Percentiles rank a stretch among this genome's conserved stretches.
These are phyloP conservation scores for Erythrolamprus reginae DNA, from an alignment of 2,113 vertebrate species.

Conservation along the genomic window DNA sequence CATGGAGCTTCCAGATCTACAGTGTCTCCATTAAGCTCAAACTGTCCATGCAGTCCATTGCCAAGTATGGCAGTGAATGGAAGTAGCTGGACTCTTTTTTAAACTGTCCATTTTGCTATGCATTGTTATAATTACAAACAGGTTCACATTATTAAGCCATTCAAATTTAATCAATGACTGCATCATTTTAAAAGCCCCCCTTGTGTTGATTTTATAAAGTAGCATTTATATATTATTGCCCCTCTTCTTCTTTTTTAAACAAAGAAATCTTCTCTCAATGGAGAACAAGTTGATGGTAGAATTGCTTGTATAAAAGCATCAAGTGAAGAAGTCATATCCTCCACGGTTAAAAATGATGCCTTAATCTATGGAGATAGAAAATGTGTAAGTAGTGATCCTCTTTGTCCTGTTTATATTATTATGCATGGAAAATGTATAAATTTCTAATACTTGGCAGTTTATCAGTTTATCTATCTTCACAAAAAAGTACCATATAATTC, in stretches of 20 bases:
- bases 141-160: not conserved
- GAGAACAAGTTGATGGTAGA: conserved; percentile 46
- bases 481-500: not conserved
- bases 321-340: conserved; percentile 33
- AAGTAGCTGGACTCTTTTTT: not conserved
- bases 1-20: no score
- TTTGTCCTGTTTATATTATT: not conserved
- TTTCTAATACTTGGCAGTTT: not conserved
- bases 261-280: conserved; percentile 61
- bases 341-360: conserved; percentile 15
- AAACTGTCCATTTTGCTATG: not conserved
- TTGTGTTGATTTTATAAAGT: not conserved
- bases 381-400: conserved; percentile 52
- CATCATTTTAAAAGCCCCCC: not conserved
- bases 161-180: not conserved
- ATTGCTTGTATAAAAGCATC: conserved; percentile 7
- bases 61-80: not conserved
- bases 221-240: not conserved
- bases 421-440: not conserved
- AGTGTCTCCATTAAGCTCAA: not conserved
- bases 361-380: conserved; percentile 60
- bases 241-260: conserved; percentile 60
- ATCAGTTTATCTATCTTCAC: not conserved
- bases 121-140: not conserved
- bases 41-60: not conserved